These are phyloP conservation scores for Gallinago undulata DNA, from an alignment of 2,113 vertebrate species.

Conservation along the genomic window DNA sequence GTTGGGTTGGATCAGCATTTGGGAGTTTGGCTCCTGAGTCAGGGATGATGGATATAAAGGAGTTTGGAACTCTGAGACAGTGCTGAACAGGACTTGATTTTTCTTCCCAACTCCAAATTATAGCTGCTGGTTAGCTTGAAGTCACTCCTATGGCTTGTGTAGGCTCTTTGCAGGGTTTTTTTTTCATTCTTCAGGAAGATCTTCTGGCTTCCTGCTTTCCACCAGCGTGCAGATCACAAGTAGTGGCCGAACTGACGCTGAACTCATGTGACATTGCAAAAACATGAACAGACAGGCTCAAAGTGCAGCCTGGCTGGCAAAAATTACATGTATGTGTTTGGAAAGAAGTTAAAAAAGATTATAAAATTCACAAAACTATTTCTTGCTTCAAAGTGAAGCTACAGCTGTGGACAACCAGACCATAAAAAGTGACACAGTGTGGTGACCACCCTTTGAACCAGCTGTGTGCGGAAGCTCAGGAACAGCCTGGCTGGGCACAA, in stretches of 20 bases:
- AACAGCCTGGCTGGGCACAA: not conserved
- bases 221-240: fast-evolving
- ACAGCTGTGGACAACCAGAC: not conserved
- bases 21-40: not conserved
- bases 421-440: not conserved
- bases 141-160: not conserved
- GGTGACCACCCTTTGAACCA: not conserved
- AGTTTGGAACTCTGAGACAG: not conserved
- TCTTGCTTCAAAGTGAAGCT: not conserved
- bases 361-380: not conserved
- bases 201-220: not conserved
- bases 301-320: not conserved
- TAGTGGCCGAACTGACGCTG: fast-evolving
- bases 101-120: not conserved
- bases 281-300: not conserved
- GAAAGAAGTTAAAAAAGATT: not conserved
- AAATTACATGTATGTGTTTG: not conserved
- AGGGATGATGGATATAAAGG: not conserved
- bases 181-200: not conserved
- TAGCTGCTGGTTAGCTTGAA: not conserved
- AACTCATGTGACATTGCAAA: not conserved
- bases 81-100: not conserved
- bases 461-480: not conserved
- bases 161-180: not conserved
- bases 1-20: not conserved